Evolutionary conservation across 37 sponge, comb jelly and placozoan genomes (phyloP).

Genomic region (Halichondria panicea): DNA sequence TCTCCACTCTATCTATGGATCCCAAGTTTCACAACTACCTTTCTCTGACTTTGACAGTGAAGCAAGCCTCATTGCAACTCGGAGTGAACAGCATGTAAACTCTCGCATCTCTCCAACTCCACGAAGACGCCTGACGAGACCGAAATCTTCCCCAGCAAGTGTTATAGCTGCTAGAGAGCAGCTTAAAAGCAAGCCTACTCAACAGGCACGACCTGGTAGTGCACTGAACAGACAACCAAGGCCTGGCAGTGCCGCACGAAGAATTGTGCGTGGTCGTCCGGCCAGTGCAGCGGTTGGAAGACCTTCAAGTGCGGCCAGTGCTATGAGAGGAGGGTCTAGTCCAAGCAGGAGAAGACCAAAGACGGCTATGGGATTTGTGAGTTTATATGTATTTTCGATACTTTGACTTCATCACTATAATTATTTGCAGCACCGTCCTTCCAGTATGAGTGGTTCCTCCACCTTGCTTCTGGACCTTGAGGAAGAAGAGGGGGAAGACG

Average conservation of each 20-base stretch:
- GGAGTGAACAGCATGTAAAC: neutral
- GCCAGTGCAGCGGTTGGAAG: constrained; percentile 1
- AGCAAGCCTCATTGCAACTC: neutral
- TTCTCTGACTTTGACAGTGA: constrained; percentile 24
- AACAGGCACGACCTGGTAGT: neutral
- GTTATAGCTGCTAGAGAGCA: constrained; percentile 18
- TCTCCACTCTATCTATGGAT: constrained; percentile 76
- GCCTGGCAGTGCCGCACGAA: constrained; percentile 7
- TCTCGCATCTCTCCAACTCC: neutral
- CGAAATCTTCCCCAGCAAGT: constrained; percentile 55
- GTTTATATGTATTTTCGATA: neutral
- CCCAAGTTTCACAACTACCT: constrained; percentile 54
- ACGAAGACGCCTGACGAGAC: constrained; percentile 11
- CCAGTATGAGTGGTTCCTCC: neutral
- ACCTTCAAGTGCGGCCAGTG: constrained; percentile 11
- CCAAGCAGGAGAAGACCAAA: constrained; percentile 20
- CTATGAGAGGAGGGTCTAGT: neutral
- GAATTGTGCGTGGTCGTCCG: neutral
- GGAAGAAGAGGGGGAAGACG: constrained; percentile 4
- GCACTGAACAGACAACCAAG: neutral
- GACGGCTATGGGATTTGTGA: constrained; percentile 36
- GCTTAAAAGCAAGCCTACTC: neutral
- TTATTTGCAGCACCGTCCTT: neutral
- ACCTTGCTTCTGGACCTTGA: constrained; percentile 11
- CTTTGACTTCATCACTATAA: neutral